Conservation (phyloP, 1,140 invertebrate genomes). For the Drosophila repletoides region DNA sequence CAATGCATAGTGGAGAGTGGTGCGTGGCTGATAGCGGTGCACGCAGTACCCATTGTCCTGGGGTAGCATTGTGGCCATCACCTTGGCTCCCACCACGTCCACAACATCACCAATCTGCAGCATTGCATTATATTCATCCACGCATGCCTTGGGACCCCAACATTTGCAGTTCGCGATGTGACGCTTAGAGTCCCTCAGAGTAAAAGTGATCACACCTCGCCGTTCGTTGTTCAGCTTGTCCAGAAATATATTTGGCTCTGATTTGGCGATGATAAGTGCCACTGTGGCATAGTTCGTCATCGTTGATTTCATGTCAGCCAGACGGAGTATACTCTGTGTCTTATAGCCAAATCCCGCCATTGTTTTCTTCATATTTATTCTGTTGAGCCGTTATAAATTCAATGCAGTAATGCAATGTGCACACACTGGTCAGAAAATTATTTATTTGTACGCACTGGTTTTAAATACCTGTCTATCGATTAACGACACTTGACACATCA, state of each 20-base stretch:
- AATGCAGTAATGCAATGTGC: neutral
- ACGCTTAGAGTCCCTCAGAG: conserved; percentile 56
- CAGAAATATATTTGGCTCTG: conserved; percentile 52
- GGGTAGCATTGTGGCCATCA: conserved; percentile 16
- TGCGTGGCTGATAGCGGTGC: conserved; percentile 83
- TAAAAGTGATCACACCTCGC: conserved; percentile 67
- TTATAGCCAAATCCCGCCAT: neutral
- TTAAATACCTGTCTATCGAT: neutral
- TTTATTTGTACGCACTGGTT: neutral
- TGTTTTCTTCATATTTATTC: neutral
- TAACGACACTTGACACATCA: too few relatives aligned
- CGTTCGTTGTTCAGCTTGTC: conserved; percentile 47
- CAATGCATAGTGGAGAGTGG: conserved; percentile 83
- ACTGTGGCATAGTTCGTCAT: conserved; percentile 52
- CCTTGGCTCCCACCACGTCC: conserved; percentile 50
- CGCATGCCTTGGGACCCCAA: conserved; percentile 58
- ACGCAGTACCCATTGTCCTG: neutral
- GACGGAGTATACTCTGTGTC: neutral
- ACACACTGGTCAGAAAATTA: neutral
- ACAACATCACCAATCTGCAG: conserved; percentile 66
- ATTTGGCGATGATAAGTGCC: conserved; percentile 65
- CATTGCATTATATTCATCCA: conserved; percentile 53
- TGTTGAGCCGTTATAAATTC: neutral
- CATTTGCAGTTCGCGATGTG: conserved; percentile 70
- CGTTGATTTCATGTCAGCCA: conserved; percentile 44